A percentile compares a stretch with the other conserved stretches of the same genome.
phyloP scores from a whole-genome alignment of 2,888 invertebrate genomes.

The Drosophila recens region DNA sequence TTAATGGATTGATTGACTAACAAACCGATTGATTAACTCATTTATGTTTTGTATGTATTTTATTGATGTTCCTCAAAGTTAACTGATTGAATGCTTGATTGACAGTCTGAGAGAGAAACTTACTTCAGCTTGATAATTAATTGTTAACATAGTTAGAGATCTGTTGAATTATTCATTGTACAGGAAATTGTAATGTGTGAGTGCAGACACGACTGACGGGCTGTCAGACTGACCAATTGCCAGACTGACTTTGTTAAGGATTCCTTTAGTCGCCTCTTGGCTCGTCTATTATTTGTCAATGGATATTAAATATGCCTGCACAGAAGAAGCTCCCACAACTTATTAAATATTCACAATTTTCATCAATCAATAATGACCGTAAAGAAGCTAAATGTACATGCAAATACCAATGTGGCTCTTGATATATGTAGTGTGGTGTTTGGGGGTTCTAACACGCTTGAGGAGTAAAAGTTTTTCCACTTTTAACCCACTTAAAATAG shows the following conservation, averaged over 20 bases:
- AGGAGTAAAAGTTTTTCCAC: slow-evolving; percentile 65
- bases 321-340: slow-evolving; percentile 12
- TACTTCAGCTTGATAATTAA: neutral
- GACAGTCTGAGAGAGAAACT: neutral
- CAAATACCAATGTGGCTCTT: slow-evolving; percentile 31
- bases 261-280: neutral
- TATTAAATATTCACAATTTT: slow-evolving; percentile 34
- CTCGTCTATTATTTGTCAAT: slow-evolving; percentile 20
- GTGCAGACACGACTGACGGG: neutral
- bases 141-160: neutral
- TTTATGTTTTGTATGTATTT: neutral
- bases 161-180: neutral
- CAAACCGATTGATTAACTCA: neutral
- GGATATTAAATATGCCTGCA: slow-evolving; percentile 46
- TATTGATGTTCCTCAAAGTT: neutral
- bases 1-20: neutral
- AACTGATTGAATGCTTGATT: neutral
- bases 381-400: slow-evolving; percentile 3
- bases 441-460: neutral
- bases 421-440: neutral
- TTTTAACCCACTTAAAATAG: slow-evolving; percentile 81
- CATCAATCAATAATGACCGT: slow-evolving; percentile 64
- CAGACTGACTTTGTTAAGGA: slow-evolving; percentile 2
- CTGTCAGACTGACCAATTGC: neutral
- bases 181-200: neutral